Base-by-base conservation (phyloP, 2,888 invertebrate species). In the Tiliacea aurago region DNA sequence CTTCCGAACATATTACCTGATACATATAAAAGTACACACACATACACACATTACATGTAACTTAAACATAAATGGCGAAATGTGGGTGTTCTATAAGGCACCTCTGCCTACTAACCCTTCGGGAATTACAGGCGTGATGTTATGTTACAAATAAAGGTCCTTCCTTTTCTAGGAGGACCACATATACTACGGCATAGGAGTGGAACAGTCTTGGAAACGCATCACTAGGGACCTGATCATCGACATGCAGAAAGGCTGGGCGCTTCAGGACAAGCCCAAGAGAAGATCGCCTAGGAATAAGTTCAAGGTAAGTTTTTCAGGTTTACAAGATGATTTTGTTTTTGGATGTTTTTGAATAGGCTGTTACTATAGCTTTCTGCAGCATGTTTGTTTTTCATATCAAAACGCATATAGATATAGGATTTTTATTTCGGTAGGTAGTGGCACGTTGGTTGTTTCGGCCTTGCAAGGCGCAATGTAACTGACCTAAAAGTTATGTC, bases 161-260 rank as follows among this genome's bases (percentile, higher is more conserved):
- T 41, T 70, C 3, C n/a, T 15, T 23, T 33, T 90, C 13, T 86
- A 97, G 97, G 97, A 97, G 78, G 97, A 97, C 78, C 98, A 99
- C 93, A 97, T 99, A 78, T 99, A 98, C 92, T 98, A 99, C 91
- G 99, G 99, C 2, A 97, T 99, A 84, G 98, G 98, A 11, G 89
- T 94, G 18, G 94, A 95, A 53, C 96, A 95, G 86, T 96, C 97
- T 85, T 99, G 99, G 99, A 97, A 97, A 81, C 97, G 97, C 82
- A 93, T 99, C 45, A 98, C 99, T 0, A 97, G 99, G 59, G 99
- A 99, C 92, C 96, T 99, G 56, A 97, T 98, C 79, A 97, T 99
- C 70, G 99, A 99, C 94, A 97, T 99, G 87, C 98, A 98, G 91
- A 99, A 99, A 94, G 99, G 99, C 70, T 96, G 99, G 90, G 97